Evolutionary conservation across 2,113 vertebrate genomes (phyloP), one percentile per base, ranked within the genome.

Genomic region (Coregonus clupeaformis): DNA sequence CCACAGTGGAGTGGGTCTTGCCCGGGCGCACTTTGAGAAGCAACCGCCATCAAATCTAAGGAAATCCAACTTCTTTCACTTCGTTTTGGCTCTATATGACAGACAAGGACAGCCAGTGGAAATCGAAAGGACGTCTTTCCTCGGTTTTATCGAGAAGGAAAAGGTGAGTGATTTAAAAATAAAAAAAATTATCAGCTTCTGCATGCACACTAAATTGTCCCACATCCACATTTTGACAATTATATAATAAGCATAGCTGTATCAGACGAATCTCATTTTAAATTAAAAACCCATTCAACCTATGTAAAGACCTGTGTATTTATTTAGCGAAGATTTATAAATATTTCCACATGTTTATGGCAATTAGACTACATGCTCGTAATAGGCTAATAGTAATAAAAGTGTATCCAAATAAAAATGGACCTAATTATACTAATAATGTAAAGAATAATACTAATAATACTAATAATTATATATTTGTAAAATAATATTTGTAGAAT

Each of bases 41-140:
- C 97, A 99, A 91, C 97, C 97, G 80, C 97, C 97, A 74, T 97
- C 97, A 89, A 99, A 98, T 90, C 94, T 98, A 84, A 92, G 97
- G 74, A 99, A 99, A 90, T 99, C 97, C 94, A 99, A 99, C 96
- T 99, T 99, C 93, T 98, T 99, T 94, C 97, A 98, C 95, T 98
- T 99, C 91, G 97, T 98, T 82, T 90, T 99, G 92, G 97, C 97
- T 74, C 92, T 98, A 71, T 99, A 99, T 87, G 97, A 99, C 94
- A 94, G 97, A 69, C 97, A 98, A 92, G 97, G 97, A 79, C 97
- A 99, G 90, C 97, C 97, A 47, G 97, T 98, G 94, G 97, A 99
- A 92, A 97, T 98, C 80, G 97, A 98, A 92, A 95, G 97, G 89
- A 99, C 97, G 68, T 95, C 94, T 79, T 99, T 99, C 88, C 91